A percentile compares a stretch with the other conserved stretches of the same genome.
phyloP scores from a whole-genome alignment of 2,113 vertebrate genomes.

The Microtus oregoni region DNA sequence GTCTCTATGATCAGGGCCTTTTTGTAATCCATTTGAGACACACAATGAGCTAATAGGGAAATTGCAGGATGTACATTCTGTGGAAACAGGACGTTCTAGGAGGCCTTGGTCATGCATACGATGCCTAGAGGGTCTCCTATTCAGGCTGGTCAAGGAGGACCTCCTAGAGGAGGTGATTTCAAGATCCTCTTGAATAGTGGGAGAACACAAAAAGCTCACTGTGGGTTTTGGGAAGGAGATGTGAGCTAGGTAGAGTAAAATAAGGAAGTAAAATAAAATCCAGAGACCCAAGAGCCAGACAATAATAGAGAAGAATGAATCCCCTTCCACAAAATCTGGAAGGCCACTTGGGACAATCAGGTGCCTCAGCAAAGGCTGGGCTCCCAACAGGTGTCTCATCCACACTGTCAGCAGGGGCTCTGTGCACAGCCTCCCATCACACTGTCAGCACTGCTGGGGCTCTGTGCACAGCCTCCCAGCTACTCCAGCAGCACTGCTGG shows the following conservation, averaged over 20 bases:
- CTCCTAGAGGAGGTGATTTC: conserved; percentile 57
- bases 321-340: neutral
- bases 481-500: neutral
- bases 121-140: neutral
- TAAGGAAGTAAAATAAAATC: neutral
- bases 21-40: conserved; percentile 16
- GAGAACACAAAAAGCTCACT: neutral
- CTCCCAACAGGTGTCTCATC: neutral
- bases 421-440: no score
- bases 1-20: neutral
- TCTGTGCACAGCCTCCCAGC: no score
- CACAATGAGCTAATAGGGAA: neutral
- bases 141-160: conserved; percentile 29
- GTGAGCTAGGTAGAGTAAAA: neutral
- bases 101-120: neutral
- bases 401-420: no score
- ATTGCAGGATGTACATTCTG: conserved; percentile 13
- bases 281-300: neutral
- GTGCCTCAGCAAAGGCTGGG: neutral
- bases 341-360: neutral
- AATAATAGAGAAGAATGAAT: neutral
- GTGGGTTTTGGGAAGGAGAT: neutral
- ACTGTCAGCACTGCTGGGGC: no score
- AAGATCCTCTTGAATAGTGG: neutral
- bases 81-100: conserved; percentile 50